A percentile compares a stretch with the other conserved stretches of the same genome.
These are phyloP conservation scores for Mellilla xanthometata DNA, from an alignment of 2,888 invertebrate genomes.

Conservation along the genomic window DNA sequence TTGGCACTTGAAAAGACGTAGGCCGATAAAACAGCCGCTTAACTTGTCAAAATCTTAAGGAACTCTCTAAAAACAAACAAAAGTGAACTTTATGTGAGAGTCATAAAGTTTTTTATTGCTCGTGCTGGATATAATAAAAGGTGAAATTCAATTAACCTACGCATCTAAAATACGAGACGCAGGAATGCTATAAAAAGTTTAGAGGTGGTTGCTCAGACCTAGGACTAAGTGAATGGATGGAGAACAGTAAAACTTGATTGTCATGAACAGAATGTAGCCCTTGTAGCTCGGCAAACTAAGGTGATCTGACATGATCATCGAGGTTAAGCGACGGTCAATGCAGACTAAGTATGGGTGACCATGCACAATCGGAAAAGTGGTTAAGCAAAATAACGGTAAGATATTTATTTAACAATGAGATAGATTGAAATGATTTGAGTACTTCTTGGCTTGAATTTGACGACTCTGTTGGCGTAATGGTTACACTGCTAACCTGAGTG, in stretches of 20 bases:
- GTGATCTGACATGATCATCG: too few relatives aligned
- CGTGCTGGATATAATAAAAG: slow-evolving; percentile 39
- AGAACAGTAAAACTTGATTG: slow-evolving; percentile 25
- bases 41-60: slow-evolving; percentile 32
- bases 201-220: slow-evolving; percentile 37
- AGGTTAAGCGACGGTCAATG: too few relatives aligned
- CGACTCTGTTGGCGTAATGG: too few relatives aligned
- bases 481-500: too few relatives aligned
- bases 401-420: too few relatives aligned
- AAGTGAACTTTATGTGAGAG: slow-evolving; percentile 31
- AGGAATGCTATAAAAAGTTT: slow-evolving; percentile 40
- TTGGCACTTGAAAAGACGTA: slow-evolving; percentile 31
- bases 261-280: background rate
- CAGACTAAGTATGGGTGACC: too few relatives aligned
- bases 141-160: slow-evolving; percentile 51
- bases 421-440: too few relatives aligned
- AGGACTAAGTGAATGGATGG: slow-evolving; percentile 35
- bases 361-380: too few relatives aligned
- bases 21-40: slow-evolving; percentile 36
- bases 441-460: too few relatives aligned
- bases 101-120: slow-evolving; percentile 35
- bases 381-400: too few relatives aligned
- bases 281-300: too few relatives aligned
- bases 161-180: slow-evolving; percentile 31
- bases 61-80: slow-evolving; percentile 31